Evolutionary conservation across 2,113 vertebrate species (phyloP), one percentile per base, ranked within the genome.

Genomic region (Etheostoma spectabile): DNA sequence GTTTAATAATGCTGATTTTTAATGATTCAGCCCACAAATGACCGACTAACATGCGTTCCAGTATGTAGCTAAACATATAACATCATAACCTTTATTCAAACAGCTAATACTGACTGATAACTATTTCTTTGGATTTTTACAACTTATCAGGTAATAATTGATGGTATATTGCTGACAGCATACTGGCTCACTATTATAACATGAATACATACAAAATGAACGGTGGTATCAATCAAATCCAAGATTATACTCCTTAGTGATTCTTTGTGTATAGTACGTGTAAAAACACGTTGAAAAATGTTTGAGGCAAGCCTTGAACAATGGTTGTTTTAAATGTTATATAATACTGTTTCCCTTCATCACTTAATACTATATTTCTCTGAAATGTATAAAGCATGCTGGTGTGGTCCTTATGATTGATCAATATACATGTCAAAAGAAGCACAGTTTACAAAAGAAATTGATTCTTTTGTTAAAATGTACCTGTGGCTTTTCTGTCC

Each of bases 401-500:
- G 2, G 5, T 45, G 52, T 70, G 68, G 21, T 24, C 35, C 35
- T 55, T 8, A 42, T 42, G 12, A 42, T 7, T n/a, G 4, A 52
- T 35, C 1, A 46, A 5, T 22, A 33, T 3, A 30, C 19, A 42
- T n/a, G 33, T 30, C 48, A 27, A 53, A 22, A 42, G 15, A 18
- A n/a, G 15, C 4, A 22, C 30, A 24, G 13, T 48, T 10, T 45
- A 8, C 2, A 53, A n/a, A 8, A 1, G 13, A 52, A 45, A 38
- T 0, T 49, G 46, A 68, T 22, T 6, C 3, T 38, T 38, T 0
- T 48, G 15, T 6, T 24, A 33, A n/a, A 5, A 10, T 2, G 10
- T 84, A 92, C 93, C 89, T 90, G 22, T 7, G 6, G 63, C 66
- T 38, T 38, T 89, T 70, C 8, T n/a, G 2, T 4, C 1, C 35